phyloP scores from a whole-genome alignment of 1,140 invertebrate species.

The Hydropsyche tenuis region DNA sequence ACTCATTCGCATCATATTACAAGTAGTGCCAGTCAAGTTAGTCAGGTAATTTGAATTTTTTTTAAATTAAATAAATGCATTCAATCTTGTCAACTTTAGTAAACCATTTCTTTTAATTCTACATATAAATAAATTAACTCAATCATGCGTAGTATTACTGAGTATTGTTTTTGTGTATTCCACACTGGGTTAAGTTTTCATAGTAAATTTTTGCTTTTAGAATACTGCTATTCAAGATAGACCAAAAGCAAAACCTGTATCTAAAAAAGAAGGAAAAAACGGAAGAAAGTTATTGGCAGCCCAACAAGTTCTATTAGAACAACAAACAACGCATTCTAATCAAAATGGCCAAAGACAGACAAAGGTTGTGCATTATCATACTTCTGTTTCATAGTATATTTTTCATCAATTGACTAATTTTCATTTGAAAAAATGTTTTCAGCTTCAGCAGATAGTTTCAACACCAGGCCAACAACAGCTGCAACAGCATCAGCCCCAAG shows the following conservation, averaged over 20 bases:
- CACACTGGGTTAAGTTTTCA: too few relatives aligned
- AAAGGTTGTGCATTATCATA: constrained; percentile 14
- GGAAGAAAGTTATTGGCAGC: constrained; percentile 54
- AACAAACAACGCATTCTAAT: constrained; percentile 33
- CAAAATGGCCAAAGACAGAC: constrained; percentile 20
- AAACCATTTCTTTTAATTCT: too few relatives aligned
- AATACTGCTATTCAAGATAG: constrained; percentile 80
- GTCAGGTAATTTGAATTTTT: constrained; percentile 54
- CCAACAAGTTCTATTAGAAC: constrained; percentile 49
- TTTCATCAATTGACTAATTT: not conserved
- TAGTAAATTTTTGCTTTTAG: constrained; percentile 59
- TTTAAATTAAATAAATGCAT: too few relatives aligned
- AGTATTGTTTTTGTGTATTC: too few relatives aligned
- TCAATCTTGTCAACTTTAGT: too few relatives aligned
- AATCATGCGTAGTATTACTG: too few relatives aligned
- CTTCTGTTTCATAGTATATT: not conserved
- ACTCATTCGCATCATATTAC: constrained; percentile 49
- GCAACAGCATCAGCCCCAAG: constrained; percentile 49
- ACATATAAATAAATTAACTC: too few relatives aligned
- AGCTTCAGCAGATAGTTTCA: not conserved
- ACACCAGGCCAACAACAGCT: constrained; percentile 39
- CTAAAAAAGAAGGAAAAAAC: constrained; percentile 77
- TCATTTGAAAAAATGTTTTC: not conserved
- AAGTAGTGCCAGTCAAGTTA: constrained; percentile 55
- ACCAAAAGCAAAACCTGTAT: constrained; percentile 79